These are phyloP conservation scores for Passerculus sandwichensis DNA, from an alignment of 2,797 vertebrate genomes.

Conservation along the genomic window DNA sequence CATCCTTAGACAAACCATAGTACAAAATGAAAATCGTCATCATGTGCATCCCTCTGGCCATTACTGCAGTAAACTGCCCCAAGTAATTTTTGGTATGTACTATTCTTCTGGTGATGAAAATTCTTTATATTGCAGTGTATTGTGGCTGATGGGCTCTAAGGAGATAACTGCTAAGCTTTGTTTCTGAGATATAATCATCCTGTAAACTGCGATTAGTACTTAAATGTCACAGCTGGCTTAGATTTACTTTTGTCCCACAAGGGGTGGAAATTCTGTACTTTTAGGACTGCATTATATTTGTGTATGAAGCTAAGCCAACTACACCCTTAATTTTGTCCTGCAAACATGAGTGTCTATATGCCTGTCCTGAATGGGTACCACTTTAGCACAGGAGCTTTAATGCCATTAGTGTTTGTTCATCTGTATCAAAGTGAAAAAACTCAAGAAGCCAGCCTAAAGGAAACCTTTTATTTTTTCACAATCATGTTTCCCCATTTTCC, in stretches of 20 bases:
- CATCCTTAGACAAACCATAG: not conserved
- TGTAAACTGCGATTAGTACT: not conserved
- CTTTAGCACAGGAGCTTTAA: not conserved
- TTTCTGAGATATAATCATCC: not conserved
- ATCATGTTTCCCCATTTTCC: not conserved
- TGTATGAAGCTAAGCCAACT: not conserved
- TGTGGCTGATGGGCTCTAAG: not conserved
- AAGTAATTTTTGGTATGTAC: not conserved
- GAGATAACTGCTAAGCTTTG: not conserved
- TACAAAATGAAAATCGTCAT: not conserved
- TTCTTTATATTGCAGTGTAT: not conserved
- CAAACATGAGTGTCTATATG: not conserved
- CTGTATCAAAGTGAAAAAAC: not conserved
- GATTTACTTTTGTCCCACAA: not conserved
- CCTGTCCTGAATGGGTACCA: not conserved
- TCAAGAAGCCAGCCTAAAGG: not conserved
- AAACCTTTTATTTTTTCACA: not conserved
- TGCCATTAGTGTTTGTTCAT: not conserved
- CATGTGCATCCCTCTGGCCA: not conserved
- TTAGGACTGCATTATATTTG: not conserved
- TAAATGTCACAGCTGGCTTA: not conserved
- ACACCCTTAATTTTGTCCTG: not conserved
- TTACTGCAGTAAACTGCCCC: not conserved
- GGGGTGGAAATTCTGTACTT: not conserved
- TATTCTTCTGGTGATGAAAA: not conserved